Evolutionary conservation across 1,140 invertebrate genomes (phyloP).

Genomic region (Cylas formicarius): DNA sequence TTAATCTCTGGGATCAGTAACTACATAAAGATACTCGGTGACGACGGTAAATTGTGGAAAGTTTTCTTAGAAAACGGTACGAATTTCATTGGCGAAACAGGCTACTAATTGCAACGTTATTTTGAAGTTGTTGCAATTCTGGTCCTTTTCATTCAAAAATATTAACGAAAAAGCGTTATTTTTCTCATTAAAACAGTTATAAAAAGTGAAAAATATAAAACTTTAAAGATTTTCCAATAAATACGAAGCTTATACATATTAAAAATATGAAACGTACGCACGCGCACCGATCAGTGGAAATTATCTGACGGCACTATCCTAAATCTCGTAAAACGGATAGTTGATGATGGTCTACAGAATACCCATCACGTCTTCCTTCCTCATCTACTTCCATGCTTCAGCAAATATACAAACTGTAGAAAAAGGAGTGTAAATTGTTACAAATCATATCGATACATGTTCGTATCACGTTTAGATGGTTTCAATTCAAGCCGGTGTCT

Average conservation of each 20-base stretch:
- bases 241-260: conserved; percentile 38
- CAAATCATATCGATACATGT: conserved; percentile 43
- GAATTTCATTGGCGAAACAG: conserved; percentile 20
- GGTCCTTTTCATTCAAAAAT: conserved; percentile 21
- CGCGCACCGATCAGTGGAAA: conserved; percentile 29
- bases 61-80: conserved; percentile 15
- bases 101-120: conserved; percentile 15
- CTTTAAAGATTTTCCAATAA: conserved; percentile 40
- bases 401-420: conserved; percentile 43
- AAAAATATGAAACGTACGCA: conserved; percentile 38
- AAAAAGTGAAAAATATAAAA: conserved; percentile 43
- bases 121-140: conserved; percentile 21
- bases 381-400: conserved; percentile 13
- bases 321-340: conserved; percentile 39
- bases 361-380: conserved; percentile 23
- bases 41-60: too few species aligned
- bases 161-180: conserved; percentile 34
- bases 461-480: conserved; percentile 43
- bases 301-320: conserved; percentile 31
- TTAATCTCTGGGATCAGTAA: too few species aligned
- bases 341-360: conserved; percentile 38
- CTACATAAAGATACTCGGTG: too few species aligned
- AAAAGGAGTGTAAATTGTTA: conserved; percentile 44
- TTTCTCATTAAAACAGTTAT: conserved; percentile 38
- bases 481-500: conserved; percentile 19